These are phyloP conservation scores for Trichoplusia ni DNA, from an alignment of 1,140 invertebrate genomes.

Conservation along the genomic window DNA sequence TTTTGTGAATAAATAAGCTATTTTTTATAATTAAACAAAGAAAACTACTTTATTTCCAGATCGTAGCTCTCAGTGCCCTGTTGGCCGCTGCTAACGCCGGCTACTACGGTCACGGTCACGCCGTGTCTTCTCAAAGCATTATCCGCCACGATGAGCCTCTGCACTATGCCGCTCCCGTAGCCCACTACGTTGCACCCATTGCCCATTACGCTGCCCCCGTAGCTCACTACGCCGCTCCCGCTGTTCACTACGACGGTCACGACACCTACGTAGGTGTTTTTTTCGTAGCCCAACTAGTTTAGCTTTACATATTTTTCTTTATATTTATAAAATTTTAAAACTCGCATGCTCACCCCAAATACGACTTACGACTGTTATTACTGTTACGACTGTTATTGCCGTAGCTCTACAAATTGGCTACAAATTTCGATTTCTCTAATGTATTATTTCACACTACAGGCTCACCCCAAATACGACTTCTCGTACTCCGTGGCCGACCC, in stretches of 20 bases:
- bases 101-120: constrained; percentile 52
- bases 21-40: no score
- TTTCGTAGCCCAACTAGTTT: no score
- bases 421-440: background rate
- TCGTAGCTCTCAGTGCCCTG: constrained; percentile 53
- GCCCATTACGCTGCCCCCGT: constrained; percentile 48
- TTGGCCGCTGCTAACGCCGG: constrained; percentile 57
- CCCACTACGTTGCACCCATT: constrained; percentile 52
- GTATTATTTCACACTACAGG: constrained; percentile 34
- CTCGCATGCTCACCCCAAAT: no score
- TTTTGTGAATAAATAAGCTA: no score
- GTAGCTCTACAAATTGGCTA: background rate
- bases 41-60: constrained; percentile 35
- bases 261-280: constrained; percentile 58
- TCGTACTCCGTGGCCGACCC: constrained; percentile 81
- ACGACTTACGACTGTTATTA: no score
- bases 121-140: constrained; percentile 72
- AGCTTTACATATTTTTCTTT: no score
- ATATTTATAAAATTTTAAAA: no score
- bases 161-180: constrained; percentile 45
- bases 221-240: constrained; percentile 52
- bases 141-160: constrained; percentile 63
- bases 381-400: constrained; percentile 5
- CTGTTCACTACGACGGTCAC: constrained; percentile 55
- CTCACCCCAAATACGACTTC: constrained; percentile 77